Percentiles rank a stretch among this genome's conserved stretches.
Conservation (phyloP, 2,888 invertebrate species). For the Lydus trimaculatus region DNA sequence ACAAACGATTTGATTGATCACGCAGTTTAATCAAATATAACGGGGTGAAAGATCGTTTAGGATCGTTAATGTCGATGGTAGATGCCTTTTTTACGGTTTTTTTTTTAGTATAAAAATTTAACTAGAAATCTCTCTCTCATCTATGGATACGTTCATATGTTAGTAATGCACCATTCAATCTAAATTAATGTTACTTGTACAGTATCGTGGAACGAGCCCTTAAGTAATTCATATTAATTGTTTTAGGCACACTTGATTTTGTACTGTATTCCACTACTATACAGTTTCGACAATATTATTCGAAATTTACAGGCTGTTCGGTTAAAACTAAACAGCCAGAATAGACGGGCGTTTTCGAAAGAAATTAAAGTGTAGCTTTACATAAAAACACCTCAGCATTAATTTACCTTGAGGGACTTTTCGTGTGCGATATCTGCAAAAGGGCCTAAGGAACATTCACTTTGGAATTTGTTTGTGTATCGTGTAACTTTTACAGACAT, state of each 20-base stretch:
- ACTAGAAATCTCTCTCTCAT: slow-evolving; percentile 10
- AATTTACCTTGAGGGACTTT: no score
- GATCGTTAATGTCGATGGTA: background rate
- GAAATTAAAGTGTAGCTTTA: no score
- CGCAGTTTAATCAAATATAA: slow-evolving; percentile 44
- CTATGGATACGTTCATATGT: slow-evolving; percentile 33
- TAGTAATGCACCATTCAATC: slow-evolving; percentile 49
- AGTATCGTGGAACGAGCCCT: slow-evolving; percentile 52
- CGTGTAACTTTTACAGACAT: no score
- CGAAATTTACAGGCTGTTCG: slow-evolving; percentile 37
- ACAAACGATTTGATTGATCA: slow-evolving; percentile 48
- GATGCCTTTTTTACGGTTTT: slow-evolving; percentile 11
- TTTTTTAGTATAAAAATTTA: background rate
- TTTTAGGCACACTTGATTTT: slow-evolving; percentile 48
- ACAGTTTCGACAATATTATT: slow-evolving; percentile 38
- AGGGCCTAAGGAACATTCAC: no score
- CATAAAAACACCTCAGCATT: no score
- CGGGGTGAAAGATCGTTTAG: slow-evolving; percentile 17
- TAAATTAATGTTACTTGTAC: slow-evolving; percentile 56
- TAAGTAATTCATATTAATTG: slow-evolving; percentile 56
- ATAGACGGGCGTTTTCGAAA: no score
- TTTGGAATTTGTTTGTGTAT: no score
- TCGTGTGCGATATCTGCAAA: no score
- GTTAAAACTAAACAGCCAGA: no score
- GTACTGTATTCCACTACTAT: slow-evolving; percentile 34